These are phyloP conservation scores for Hippocampus barbouri DNA, from an alignment of 2,113 vertebrate genomes.

Conservation along the genomic window DNA sequence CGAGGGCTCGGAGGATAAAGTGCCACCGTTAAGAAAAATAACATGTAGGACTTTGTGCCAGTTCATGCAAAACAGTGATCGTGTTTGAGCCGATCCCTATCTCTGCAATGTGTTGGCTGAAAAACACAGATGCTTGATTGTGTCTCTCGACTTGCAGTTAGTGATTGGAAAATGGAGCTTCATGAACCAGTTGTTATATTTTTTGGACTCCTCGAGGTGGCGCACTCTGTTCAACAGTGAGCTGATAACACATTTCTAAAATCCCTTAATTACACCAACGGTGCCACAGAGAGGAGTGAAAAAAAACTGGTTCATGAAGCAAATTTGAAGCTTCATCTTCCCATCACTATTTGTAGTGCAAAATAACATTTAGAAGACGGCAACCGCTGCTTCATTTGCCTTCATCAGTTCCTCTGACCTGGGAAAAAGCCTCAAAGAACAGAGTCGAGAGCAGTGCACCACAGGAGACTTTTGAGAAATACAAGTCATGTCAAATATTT, in stretches of 20 bases:
- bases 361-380: conserved; percentile 47
- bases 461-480: conserved; percentile 26
- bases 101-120: conserved; percentile 41
- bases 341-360: conserved; percentile 58
- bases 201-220: too few species aligned
- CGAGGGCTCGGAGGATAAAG: conserved; percentile 56
- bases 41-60: conserved; percentile 47
- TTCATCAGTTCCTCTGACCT: conserved; percentile 14
- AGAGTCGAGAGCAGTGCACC: conserved; percentile 5
- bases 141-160: conserved; percentile 48
- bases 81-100: conserved; percentile 53
- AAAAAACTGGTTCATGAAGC: too few species aligned
- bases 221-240: too few species aligned
- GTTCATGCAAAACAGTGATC: conserved; percentile 57
- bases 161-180: too few species aligned
- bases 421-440: not conserved
- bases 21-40: conserved; percentile 43
- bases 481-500: conserved; percentile 32
- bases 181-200: too few species aligned
- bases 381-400: conserved; percentile 10
- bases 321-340: too few species aligned
- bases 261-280: too few species aligned
- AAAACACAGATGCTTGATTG: conserved; percentile 67
- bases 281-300: too few species aligned
- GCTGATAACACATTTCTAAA: too few species aligned